phyloP scores from a whole-genome alignment of 2,797 vertebrate species.

The Micropoecilia bifurca region DNA sequence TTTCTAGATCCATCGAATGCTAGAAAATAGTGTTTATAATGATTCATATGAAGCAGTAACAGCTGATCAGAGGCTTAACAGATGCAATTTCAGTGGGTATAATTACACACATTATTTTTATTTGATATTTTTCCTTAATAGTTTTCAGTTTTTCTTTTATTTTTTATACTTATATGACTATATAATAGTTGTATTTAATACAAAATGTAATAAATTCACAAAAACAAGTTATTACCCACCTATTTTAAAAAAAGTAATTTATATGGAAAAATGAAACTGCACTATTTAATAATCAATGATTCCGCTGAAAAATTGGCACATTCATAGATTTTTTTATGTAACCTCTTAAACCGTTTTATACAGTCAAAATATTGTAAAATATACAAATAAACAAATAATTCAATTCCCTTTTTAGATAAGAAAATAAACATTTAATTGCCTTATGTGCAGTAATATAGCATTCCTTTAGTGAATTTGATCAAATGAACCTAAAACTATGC shows the following conservation, averaged over 20 bases:
- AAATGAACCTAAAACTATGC: too few relatives aligned
- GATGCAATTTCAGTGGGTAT: neutral
- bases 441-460: too few relatives aligned
- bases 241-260: neutral
- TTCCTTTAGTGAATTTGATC: too few relatives aligned
- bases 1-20: conserved; percentile 17
- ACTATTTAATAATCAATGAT: too few relatives aligned
- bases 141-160: neutral
- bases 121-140: neutral
- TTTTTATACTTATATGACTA: neutral
- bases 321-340: too few relatives aligned
- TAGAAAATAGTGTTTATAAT: conserved; percentile 22
- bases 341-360: too few relatives aligned
- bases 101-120: neutral
- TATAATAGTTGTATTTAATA: neutral
- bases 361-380: too few relatives aligned
- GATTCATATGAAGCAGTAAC: conserved; percentile 27
- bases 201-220: neutral
- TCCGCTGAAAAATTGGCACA: too few relatives aligned
- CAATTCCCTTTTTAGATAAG: too few relatives aligned
- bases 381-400: too few relatives aligned
- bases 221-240: neutral
- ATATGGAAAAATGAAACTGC: neutral
- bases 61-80: conserved; percentile 10
- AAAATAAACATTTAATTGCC: too few relatives aligned